Percentiles rank a stretch among this genome's conserved stretches.
Evolutionary conservation across 2,113 vertebrate species (phyloP).

Genomic region (Actenoides hombroni): DNA sequence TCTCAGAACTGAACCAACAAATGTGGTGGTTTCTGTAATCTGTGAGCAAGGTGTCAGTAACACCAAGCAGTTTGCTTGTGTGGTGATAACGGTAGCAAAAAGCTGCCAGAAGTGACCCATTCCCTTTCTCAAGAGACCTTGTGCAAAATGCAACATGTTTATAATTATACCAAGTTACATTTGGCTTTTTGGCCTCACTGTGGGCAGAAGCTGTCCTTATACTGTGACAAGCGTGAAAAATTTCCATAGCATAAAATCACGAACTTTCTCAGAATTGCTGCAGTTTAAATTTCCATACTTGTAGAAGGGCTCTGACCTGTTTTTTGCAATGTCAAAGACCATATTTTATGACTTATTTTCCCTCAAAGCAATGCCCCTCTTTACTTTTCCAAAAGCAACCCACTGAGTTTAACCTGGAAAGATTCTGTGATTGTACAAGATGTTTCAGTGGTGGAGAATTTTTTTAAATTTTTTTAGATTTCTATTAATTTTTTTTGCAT

Average conservation of each 20-base stretch:
- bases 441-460: neutral
- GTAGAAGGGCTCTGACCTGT: neutral
- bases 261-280: neutral
- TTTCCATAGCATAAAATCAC: neutral
- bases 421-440: neutral
- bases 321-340: neutral
- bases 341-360: neutral
- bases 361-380: neutral
- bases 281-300: neutral
- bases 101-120: neutral
- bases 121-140: neutral
- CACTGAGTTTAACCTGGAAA: neutral
- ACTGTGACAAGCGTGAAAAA: neutral
- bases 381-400: neutral
- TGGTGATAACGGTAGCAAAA: neutral
- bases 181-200: neutral
- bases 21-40: neutral
- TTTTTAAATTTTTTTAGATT: neutral
- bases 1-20: neutral
- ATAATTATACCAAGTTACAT: neutral
- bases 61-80: neutral
- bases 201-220: neutral
- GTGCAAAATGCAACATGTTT: neutral
- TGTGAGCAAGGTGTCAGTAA: neutral
- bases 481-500: neutral